Conservation (phyloP, 1,140 invertebrate species). For the Babylonia areolata region DNA sequence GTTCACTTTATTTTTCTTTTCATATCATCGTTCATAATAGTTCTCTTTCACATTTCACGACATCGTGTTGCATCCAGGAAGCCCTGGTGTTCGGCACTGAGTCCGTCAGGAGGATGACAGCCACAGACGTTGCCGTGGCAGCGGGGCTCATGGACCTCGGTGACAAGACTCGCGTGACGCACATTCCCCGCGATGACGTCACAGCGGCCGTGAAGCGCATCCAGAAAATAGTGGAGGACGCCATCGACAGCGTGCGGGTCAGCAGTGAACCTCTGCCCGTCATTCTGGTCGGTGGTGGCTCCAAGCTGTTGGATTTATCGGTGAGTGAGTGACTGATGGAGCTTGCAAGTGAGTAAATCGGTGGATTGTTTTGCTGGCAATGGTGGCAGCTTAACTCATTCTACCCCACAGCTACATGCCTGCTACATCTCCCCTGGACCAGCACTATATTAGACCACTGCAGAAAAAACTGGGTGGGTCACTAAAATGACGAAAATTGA, state of each 20-base stretch:
- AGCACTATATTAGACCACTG: too few relatives aligned
- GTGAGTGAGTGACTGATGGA: too few relatives aligned
- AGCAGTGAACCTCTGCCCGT: conserved; percentile 59
- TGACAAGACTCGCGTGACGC: conserved; percentile 48
- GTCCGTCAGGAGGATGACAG: conserved; percentile 52
- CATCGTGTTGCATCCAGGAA: not conserved
- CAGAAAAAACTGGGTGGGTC: too few relatives aligned
- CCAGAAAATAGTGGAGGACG: conserved; percentile 55
- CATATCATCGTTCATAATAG: too few relatives aligned
- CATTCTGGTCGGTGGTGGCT: conserved; percentile 70
- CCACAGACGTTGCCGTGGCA: conserved; percentile 70
- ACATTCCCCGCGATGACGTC: conserved; percentile 47
- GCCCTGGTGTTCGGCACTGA: conserved; percentile 24
- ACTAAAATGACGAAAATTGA: too few relatives aligned
- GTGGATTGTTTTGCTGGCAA: too few relatives aligned
- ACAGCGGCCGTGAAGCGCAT: conserved; percentile 54
- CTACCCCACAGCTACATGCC: too few relatives aligned
- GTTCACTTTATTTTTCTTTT: too few relatives aligned
- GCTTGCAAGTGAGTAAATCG: too few relatives aligned
- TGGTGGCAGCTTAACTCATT: too few relatives aligned
- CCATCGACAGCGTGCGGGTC: conserved; percentile 64
- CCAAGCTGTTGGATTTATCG: conserved; percentile 51
- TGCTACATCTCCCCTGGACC: too few relatives aligned
- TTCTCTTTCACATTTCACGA: too few relatives aligned
- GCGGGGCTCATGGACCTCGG: conserved; percentile 56